Evolutionary conservation across 1,140 invertebrate species (phyloP).

Genomic region (Centruroides sculpturatus): DNA sequence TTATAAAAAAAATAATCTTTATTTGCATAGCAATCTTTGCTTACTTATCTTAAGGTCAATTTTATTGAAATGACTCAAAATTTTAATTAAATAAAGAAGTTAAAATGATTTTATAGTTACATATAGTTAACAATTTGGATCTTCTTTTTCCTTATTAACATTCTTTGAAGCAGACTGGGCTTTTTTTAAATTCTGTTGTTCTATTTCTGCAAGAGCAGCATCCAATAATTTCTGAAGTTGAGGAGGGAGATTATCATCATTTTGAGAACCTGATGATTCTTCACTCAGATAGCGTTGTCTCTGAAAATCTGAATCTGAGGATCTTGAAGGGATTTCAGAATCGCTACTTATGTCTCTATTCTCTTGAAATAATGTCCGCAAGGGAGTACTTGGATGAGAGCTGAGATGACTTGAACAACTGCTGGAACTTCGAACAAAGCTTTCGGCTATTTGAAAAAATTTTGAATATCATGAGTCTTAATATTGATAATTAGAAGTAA

Average conservation of each 20-base stretch:
- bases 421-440: conserved; percentile 1
- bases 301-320: neutral
- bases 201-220: conserved; percentile 9
- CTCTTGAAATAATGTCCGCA: neutral
- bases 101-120: too few species aligned
- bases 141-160: too few species aligned
- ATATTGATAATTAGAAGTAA: too few species aligned
- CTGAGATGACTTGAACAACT: conserved; percentile 10
- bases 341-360: conserved; percentile 5
- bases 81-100: too few species aligned
- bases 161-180: too few species aligned
- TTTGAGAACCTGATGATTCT: neutral
- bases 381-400: conserved; percentile 4
- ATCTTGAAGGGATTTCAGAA: conserved; percentile 6
- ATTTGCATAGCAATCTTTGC: too few species aligned
- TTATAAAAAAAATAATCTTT: too few species aligned
- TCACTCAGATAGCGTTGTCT: too few species aligned
- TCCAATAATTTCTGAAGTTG: conserved; percentile 7
- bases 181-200: neutral
- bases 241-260: conserved; percentile 9
- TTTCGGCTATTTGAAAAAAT: neutral
- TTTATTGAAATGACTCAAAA: too few species aligned
- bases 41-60: too few species aligned
- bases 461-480: too few species aligned
- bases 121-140: too few species aligned